Percentiles rank a stretch among this genome's conserved stretches.
Evolutionary conservation across 2,113 vertebrate genomes (phyloP).

Genomic region (Myiozetetes cayanensis): DNA sequence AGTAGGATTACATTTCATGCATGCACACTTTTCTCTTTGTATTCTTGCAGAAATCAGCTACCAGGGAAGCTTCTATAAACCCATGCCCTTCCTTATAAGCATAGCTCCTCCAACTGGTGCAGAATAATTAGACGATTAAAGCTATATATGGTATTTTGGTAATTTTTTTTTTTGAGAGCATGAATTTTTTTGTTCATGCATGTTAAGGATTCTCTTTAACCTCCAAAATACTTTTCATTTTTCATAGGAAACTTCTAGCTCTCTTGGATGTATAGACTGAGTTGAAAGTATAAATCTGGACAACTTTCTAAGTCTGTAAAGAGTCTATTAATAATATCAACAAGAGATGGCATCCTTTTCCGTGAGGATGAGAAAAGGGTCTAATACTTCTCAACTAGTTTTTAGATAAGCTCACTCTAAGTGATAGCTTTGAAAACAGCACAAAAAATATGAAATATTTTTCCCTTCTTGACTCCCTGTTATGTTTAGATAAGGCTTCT

Average conservation of each 20-base stretch:
- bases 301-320: neutral
- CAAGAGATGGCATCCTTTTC: neutral
- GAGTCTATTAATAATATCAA: neutral
- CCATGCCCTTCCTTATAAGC: neutral
- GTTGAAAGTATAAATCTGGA: neutral
- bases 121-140: neutral
- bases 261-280: neutral
- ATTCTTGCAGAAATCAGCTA: neutral
- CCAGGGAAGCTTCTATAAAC: neutral
- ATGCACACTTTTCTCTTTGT: neutral
- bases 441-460: neutral
- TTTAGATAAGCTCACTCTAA: neutral
- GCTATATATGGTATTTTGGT: neutral
- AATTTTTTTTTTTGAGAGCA: neutral
- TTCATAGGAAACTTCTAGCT: neutral
- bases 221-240: neutral
- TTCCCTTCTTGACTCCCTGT: neutral
- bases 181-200: neutral
- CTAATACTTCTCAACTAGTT: neutral
- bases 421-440: neutral
- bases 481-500: neutral
- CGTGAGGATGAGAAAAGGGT: neutral
- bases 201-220: neutral
- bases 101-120: neutral
- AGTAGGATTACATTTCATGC: neutral